Base-by-base conservation (phyloP, 2,888 invertebrate genomes). In the Prionchulus punctatus region DNA sequence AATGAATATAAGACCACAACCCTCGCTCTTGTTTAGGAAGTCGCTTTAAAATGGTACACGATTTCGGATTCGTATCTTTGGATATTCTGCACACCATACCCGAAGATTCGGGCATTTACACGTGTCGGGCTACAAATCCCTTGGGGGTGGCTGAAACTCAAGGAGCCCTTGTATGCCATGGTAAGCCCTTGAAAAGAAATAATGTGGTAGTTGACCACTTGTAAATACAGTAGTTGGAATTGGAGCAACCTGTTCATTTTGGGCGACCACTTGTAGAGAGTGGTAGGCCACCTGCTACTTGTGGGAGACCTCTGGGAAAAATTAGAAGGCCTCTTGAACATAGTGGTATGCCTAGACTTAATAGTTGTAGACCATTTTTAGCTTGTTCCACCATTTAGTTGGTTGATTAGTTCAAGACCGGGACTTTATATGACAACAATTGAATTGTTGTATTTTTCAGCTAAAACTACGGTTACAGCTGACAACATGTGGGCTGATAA, bases 1-100 rank as follows among this genome's bases (percentile, higher is more conserved):
- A 12, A 12, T 18, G 36, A 36, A 36, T 12, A 36, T 36, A 36
- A 12, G 18, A 36, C 7, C 7, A 36, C 7, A 12, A 36, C 12
- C 36, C 36, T 18, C 36, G 36, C 18, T 36, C 55, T 26, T 52
- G 23, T 53, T 43, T 43, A 91, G 94, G 92, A 78, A 91, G 92
- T 63, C 82, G 96, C 70, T 86, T 87, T 71, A 90, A 89, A 47
- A 90, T 91, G 12, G 88, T 91, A 84, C 89, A 94, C 70, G 96
- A 98, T 72, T 94, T 96, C 71, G 96, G 96, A 52, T 94, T 91
- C 71, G 94, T 94, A 28, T 90, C 91, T 25, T 66, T 77, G 57
- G 76, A 92, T 71, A 83, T 90, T 63, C 75, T 89, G n/a, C 88
- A 89, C 71, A 80, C 85, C 0, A 89, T 88, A 69, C 80, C 85